These are phyloP conservation scores for Fulica atra DNA, from an alignment of 2,113 vertebrate genomes.

Conservation along the genomic window DNA sequence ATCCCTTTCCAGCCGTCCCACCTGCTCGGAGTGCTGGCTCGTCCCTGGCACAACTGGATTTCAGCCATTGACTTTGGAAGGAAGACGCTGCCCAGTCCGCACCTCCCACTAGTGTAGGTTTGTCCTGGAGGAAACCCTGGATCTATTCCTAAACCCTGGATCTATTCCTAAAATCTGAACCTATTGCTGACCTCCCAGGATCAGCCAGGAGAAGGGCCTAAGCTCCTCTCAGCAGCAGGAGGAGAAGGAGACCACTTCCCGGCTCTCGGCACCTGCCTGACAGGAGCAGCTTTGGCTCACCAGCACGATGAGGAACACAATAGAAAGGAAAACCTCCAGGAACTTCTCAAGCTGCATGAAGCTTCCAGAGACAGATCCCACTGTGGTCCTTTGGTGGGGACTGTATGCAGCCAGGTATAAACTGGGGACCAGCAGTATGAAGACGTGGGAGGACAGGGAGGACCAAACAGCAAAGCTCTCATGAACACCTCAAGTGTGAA, in stretches of 20 bases:
- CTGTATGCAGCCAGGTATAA: not conserved
- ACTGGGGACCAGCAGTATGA: not conserved
- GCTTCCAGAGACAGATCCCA: not conserved
- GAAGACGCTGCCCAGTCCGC: not conserved
- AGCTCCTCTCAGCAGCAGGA: not conserved
- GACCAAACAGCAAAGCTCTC: not conserved
- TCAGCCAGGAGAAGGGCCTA: not conserved
- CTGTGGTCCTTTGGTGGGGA: not conserved
- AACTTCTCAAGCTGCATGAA: not conserved
- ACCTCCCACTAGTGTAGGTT: accelerated
- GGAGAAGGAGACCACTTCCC: not conserved
- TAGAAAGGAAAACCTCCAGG: not conserved
- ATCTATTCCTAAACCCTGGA: not conserved
- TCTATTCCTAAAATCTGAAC: accelerated
- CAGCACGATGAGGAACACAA: not conserved
- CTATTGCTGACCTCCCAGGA: not conserved
- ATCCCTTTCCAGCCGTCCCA: not conserved
- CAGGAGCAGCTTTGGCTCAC: not conserved
- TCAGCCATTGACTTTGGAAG: not conserved
- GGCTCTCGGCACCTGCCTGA: not conserved
- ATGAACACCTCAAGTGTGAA: not conserved
- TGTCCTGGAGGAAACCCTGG: not conserved
- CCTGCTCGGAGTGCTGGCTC: not conserved
- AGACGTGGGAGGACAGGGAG: not conserved
- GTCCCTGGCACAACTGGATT: not conserved